phyloP scores from a whole-genome alignment of 2,113 vertebrate genomes.

The Protobothrops mucrosquamatus region DNA sequence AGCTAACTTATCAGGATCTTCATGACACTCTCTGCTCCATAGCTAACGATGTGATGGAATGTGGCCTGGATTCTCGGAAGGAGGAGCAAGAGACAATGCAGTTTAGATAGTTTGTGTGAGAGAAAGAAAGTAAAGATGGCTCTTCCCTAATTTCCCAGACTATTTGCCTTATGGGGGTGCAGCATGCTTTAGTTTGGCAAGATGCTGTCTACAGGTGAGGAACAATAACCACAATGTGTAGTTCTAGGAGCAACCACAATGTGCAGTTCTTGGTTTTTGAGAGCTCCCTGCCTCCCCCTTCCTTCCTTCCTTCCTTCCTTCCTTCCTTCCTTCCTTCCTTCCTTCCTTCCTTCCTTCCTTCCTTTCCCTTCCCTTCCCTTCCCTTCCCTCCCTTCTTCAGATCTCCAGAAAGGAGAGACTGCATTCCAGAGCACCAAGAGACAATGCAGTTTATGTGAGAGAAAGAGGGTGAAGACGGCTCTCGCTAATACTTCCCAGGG shows the following conservation, averaged over 20 bases:
- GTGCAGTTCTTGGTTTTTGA: not conserved
- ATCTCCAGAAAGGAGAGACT: not conserved
- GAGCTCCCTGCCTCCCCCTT: not conserved
- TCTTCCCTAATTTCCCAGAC: not conserved
- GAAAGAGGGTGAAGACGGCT: not conserved
- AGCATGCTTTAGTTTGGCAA: too few species aligned
- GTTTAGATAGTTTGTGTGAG: not conserved
- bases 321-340: too few species aligned
- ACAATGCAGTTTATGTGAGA: not conserved
- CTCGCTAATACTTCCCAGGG: not conserved
- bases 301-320: too few species aligned
- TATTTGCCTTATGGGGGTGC: too few species aligned
- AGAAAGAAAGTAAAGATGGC: not conserved
- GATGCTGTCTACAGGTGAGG: not conserved
- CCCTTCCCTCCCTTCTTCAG: too few species aligned
- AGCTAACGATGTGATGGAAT: not conserved
- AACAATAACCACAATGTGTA: not conserved
- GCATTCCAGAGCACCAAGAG: not conserved
- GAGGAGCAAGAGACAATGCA: not conserved
- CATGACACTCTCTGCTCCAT: fast-evolving
- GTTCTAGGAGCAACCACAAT: not conserved
- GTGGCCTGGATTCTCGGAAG: not conserved
- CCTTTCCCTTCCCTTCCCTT: too few species aligned
- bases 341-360: too few species aligned
- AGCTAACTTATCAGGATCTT: not conserved